These are phyloP conservation scores for Resseliella maxima DNA, from an alignment of 2,888 invertebrate genomes.

Conservation along the genomic window DNA sequence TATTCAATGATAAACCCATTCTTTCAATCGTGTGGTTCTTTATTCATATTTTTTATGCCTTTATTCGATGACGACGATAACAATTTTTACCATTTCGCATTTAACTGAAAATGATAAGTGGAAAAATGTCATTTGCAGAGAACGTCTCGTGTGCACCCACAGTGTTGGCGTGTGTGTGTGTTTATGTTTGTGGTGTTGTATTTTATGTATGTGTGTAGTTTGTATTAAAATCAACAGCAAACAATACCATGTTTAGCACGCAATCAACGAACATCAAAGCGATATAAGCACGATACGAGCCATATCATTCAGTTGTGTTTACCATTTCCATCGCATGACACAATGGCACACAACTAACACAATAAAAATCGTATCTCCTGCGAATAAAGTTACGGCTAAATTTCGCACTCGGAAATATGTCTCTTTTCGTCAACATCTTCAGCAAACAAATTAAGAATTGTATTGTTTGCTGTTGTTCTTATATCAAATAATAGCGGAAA, in stretches of 20 bases:
- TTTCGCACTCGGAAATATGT: conserved; percentile 42
- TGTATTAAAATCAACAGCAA: conserved; percentile 47
- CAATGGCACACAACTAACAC: background rate
- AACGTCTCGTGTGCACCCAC: background rate
- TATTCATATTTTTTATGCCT: background rate
- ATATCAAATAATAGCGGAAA: background rate
- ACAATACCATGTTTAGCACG: conserved; percentile 36
- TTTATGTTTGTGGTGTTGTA: background rate
- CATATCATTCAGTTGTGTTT: background rate
- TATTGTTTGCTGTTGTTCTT: conserved; percentile 35
- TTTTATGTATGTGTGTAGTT: background rate
- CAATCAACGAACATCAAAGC: conserved; percentile 44
- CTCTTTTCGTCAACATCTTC: background rate
- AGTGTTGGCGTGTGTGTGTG: background rate
- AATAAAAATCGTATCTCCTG: background rate
- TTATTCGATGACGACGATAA: conserved; percentile 5
- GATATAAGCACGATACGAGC: background rate
- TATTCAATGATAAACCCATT: conserved; percentile 6
- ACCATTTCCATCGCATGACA: background rate
- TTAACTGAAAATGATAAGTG: conserved; percentile 41
- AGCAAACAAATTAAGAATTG: conserved; percentile 33
- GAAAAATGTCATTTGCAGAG: conserved; percentile 48
- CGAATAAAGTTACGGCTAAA: conserved; percentile 10
- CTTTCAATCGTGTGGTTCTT: background rate
- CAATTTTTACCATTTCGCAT: conserved; percentile 45